Base-by-base conservation (phyloP, 2,113 vertebrate species). In the Amphiprion percula region DNA sequence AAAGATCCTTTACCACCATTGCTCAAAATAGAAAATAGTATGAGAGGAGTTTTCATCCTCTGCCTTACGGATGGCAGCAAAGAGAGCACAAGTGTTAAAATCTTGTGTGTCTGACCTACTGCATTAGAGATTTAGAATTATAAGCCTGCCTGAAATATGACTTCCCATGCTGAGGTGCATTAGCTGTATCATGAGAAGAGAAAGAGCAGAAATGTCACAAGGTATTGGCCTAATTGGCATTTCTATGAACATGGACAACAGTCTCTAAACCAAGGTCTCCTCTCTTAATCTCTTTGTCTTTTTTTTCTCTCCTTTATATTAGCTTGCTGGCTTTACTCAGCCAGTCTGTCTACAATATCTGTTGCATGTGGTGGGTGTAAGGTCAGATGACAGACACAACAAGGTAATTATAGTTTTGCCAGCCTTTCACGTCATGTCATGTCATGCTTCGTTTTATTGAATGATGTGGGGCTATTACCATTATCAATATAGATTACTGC, bases 371-470 rank as follows among this genome's bases (percentile, higher is more conserved):
- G 77, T 72, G 78, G 72, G 75, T 49, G 80, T 83, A 60, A 79
- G 84, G 83, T 87, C 87, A 87, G 64, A 30, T 74, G 68, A 84
- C 77, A 82, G 59, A 88, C 73, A 78, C 80, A 82, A 84, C 81
- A 68, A 79, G 79, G 84, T 88, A 85, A 87, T 87, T 79, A 81
- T 59, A 80, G 73, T 79, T 50, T 83, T 56, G 61, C 53, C 69
- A 55, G 56, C 52, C 82, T 66, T 21, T 77, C 69, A 49, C 77
- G 77, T 83, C 64, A 46, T n/a, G n/a, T n/a, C 68, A 66, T 62
- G 39, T 73, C 68, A 65, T 30, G 5, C 63, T 63, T 59, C 28
- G 33, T 56, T 67, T 39, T 68, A 67, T 60, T 75, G 69, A 66
- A 62, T 62, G 77, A 79, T 84, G 73, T 26, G 10, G 70, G 19